A percentile compares a stretch with the other conserved stretches of the same genome.
phyloP scores from a whole-genome alignment of 2,888 invertebrate genomes.

The Elmis aenea region DNA sequence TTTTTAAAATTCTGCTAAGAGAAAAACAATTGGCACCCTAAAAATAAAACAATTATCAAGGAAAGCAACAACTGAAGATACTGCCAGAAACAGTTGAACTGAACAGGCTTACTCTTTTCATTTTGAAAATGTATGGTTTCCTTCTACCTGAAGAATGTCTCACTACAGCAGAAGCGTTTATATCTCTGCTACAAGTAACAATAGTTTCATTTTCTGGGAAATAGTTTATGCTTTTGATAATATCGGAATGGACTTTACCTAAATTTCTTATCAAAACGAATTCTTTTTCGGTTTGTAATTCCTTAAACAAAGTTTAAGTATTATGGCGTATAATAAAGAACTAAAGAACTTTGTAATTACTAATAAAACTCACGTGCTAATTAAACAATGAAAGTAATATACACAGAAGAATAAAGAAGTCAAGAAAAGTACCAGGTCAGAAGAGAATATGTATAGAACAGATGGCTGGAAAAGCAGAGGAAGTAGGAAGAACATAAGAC shows the following conservation, averaged over 20 bases:
- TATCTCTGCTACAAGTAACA: slow-evolving; percentile 55
- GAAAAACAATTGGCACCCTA: slow-evolving; percentile 59
- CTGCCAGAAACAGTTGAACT: neutral
- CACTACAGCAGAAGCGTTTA: slow-evolving; percentile 48
- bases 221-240: slow-evolving; percentile 49
- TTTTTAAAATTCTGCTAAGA: slow-evolving; percentile 46
- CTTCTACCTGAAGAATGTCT: slow-evolving; percentile 49
- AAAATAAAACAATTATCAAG: neutral
- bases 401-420: too few relatives aligned
- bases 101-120: slow-evolving; percentile 47
- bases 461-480: too few relatives aligned
- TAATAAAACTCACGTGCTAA: slow-evolving; percentile 53
- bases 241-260: slow-evolving; percentile 49
- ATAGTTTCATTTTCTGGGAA: slow-evolving; percentile 48
- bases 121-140: slow-evolving; percentile 52
- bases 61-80: too few relatives aligned
- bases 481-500: too few relatives aligned
- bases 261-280: slow-evolving; percentile 47
- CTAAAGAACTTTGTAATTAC: too few relatives aligned
- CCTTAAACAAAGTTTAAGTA: too few relatives aligned
- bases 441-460: too few relatives aligned
- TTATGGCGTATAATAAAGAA: too few relatives aligned
- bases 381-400: slow-evolving; percentile 55
- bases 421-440: too few relatives aligned
- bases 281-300: slow-evolving; percentile 50